Conservation (phyloP, 2,888 invertebrate species). For the Halictus quadricinctus region DNA sequence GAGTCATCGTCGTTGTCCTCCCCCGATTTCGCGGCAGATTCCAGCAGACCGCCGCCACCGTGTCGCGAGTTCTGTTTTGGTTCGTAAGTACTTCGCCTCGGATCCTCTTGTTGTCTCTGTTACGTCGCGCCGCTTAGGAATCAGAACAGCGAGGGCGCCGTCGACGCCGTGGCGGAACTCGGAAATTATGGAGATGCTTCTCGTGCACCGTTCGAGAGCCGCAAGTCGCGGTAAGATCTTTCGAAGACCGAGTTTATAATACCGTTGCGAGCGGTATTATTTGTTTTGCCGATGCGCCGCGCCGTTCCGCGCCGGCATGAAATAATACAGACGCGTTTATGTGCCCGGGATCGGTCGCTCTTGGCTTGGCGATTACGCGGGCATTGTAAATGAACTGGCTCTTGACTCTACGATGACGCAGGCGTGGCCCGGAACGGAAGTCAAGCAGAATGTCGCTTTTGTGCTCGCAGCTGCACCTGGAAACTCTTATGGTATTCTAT, state of each 20-base stretch:
- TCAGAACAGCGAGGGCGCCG: not conserved
- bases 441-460: not conserved
- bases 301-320: not conserved
- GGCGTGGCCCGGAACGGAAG: not conserved
- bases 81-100: constrained; percentile 21
- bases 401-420: not conserved
- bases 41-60: not conserved
- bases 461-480: not conserved
- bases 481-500: not conserved
- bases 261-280: not conserved
- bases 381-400: not conserved
- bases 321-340: not conserved
- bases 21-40: not conserved
- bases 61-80: constrained; percentile 41
- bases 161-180: not conserved
- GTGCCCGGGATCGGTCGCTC: not conserved
- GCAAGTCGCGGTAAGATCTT: not conserved
- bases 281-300: not conserved
- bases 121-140: not conserved
- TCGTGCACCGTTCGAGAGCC: not conserved
- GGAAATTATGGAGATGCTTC: constrained; percentile 1
- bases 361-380: not conserved
- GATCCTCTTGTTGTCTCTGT: constrained; percentile 31
- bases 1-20: constrained; percentile 2
- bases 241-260: constrained; percentile 2